Conservation (phyloP, 2,888 invertebrate species). For the Napeogenes sylphis region DNA sequence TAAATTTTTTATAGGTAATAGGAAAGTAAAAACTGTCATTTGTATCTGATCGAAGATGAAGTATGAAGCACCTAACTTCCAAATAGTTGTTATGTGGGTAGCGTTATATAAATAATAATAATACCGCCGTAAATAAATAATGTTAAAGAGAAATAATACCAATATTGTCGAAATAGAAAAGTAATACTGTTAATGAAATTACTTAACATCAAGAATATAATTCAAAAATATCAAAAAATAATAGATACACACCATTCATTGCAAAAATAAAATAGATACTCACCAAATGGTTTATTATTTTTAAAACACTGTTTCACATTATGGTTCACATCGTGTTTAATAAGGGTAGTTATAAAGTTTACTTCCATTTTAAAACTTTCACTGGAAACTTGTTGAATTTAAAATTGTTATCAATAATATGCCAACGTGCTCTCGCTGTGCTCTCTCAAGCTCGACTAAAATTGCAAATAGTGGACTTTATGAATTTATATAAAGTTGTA, state of each 20-base stretch:
- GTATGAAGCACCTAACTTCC: too few relatives aligned
- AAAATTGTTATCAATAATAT: constrained; percentile 9
- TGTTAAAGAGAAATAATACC: too few relatives aligned
- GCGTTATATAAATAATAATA: too few relatives aligned
- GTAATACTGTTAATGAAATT: too few relatives aligned
- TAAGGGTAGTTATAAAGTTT: constrained; percentile 64
- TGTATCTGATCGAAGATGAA: too few relatives aligned
- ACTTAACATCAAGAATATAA: too few relatives aligned
- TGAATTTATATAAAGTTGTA: constrained; percentile 46
- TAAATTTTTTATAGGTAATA: neutral
- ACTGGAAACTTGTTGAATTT: constrained; percentile 25
- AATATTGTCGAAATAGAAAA: too few relatives aligned
- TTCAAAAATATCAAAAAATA: too few relatives aligned
- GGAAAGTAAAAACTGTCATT: too few relatives aligned
- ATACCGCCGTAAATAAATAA: too few relatives aligned
- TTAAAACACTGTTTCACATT: constrained; percentile 74
- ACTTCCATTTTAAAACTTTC: constrained; percentile 57
- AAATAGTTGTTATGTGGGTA: too few relatives aligned
- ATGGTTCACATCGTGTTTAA: constrained; percentile 72
- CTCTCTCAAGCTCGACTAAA: constrained; percentile 50
- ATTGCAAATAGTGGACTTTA: constrained; percentile 50
- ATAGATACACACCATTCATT: too few relatives aligned
- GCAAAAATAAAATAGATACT: constrained; percentile 38
- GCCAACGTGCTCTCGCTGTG: constrained; percentile 42
- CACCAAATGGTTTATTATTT: constrained; percentile 69